A percentile compares a stretch with the other conserved stretches of the same genome.
phyloP scores from a whole-genome alignment of 1,140 invertebrate genomes.

The Mactra quadrangularis region DNA sequence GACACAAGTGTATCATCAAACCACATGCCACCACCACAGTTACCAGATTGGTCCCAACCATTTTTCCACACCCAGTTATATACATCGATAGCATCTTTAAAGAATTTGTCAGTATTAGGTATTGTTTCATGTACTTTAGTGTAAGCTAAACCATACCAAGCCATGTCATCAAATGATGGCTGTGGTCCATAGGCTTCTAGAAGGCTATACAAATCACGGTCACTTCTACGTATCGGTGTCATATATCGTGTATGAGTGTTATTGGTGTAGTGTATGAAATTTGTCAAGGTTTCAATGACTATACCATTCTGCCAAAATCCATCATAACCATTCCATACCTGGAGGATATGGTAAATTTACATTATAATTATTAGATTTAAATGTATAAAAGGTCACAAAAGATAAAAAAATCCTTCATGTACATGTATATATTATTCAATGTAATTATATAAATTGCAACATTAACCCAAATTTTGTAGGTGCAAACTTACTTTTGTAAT shows the following conservation, averaged over 20 bases:
- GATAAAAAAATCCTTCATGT: too few species aligned
- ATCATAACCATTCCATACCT: conserved; percentile 74
- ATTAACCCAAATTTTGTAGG: too few species aligned
- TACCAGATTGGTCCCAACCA: conserved; percentile 63
- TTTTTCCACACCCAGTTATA: conserved; percentile 70
- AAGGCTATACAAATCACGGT: conserved; percentile 60
- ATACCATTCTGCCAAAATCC: conserved; percentile 74
- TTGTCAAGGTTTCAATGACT: conserved; percentile 65
- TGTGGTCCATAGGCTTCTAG: conserved; percentile 71
- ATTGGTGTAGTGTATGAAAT: conserved; percentile 66
- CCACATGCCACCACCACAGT: conserved; percentile 67
- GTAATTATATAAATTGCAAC: too few species aligned
- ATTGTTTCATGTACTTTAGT: conserved; percentile 65
- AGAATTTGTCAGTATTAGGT: conserved; percentile 48
- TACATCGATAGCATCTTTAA: conserved; percentile 59
- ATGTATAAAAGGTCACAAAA: too few species aligned
- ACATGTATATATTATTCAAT: too few species aligned
- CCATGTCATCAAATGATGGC: conserved; percentile 73
- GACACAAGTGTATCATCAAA: conserved; percentile 66
- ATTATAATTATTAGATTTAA: too few species aligned
- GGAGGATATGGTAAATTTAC: too few species aligned
- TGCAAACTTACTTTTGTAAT: too few species aligned
- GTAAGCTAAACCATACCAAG: conserved; percentile 68
- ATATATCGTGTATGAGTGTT: conserved; percentile 63
- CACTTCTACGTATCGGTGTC: conserved; percentile 34